Evolutionary conservation across 2,888 invertebrate species (phyloP).

Genomic region (Linhomoeus sp.): DNA sequence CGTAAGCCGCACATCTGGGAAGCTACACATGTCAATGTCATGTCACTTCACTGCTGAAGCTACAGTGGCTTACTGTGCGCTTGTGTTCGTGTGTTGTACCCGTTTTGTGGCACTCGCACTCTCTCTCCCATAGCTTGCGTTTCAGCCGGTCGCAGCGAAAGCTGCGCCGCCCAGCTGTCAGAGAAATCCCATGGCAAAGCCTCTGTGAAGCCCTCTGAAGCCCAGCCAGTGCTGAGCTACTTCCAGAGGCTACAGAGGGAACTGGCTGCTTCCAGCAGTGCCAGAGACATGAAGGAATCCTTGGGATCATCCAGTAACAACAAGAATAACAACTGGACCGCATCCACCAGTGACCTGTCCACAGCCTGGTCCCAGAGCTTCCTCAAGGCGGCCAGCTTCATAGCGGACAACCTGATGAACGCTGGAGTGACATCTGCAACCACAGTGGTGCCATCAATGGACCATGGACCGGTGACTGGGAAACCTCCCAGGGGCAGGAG

Average conservation of each 20-base stretch:
- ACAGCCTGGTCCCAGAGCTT: constrained; percentile 18
- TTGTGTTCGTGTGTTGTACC: neutral
- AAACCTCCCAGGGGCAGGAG: no score
- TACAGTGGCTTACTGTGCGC: neutral
- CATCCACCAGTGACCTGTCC: no score
- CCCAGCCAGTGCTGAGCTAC: constrained; percentile 2
- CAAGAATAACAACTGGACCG: constrained; percentile 7
- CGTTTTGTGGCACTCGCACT: neutral
- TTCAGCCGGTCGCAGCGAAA: no score
- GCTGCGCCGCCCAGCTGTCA: no score
- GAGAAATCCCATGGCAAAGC: no score
- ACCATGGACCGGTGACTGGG: no score
- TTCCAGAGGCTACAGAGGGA: constrained; percentile 4
- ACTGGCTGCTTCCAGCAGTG: neutral
- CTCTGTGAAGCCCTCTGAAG: no score
- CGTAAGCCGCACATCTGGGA: constrained; percentile 38
- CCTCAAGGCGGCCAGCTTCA: constrained; percentile 18
- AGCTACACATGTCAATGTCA: neutral
- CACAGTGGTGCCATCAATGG: no score
- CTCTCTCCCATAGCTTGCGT: no score
- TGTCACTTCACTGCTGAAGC: no score
- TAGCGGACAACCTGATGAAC: constrained; percentile 14
- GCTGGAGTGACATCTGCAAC: neutral
- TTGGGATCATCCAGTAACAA: no score
- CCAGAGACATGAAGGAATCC: no score